These are phyloP conservation scores for Prolemur simus DNA, from an alignment of 2,113 vertebrate species.

Conservation along the genomic window DNA sequence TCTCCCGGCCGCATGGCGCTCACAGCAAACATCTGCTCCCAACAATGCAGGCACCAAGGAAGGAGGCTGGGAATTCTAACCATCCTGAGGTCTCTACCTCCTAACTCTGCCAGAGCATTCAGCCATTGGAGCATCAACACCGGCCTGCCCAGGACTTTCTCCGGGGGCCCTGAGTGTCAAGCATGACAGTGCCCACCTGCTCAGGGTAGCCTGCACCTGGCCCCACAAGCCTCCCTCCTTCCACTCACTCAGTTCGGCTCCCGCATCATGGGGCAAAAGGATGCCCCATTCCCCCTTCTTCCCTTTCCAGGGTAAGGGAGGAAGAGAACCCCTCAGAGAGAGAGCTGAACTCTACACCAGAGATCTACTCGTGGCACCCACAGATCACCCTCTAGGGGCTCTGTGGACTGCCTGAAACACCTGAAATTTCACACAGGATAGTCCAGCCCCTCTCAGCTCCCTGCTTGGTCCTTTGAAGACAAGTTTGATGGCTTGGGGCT, in stretches of 20 bases:
- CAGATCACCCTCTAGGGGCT: background rate
- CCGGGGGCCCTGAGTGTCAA: background rate
- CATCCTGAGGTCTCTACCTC: background rate
- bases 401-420: background rate
- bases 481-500: background rate
- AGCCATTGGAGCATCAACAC: background rate
- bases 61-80: background rate
- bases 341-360: background rate
- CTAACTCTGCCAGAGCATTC: background rate
- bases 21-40: background rate
- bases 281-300: background rate
- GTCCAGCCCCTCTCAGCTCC: background rate
- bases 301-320: background rate
- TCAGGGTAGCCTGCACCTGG: background rate
- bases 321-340: background rate
- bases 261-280: background rate
- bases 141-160: background rate
- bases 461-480: background rate
- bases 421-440: background rate
- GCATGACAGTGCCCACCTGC: background rate
- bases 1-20: background rate
- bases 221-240: background rate
- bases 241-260: background rate
- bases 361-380: background rate
- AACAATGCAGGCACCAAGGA: background rate